phyloP scores from a whole-genome alignment of 2,113 vertebrate species.

The Piaya cayana region DNA sequence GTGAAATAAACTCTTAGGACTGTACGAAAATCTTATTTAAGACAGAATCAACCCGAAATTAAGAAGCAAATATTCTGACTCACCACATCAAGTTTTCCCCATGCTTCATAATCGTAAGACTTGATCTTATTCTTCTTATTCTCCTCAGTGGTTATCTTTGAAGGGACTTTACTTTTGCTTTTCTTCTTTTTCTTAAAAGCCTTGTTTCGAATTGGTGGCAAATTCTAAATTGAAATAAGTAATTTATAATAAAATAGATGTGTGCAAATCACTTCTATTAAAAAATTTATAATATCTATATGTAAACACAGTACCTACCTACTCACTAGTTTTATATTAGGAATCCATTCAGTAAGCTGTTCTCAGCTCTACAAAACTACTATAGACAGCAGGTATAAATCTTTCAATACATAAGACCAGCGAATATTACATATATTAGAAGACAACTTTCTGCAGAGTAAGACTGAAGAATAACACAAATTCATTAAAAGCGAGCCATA shows the following conservation, averaged over 20 bases:
- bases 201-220: constrained; percentile 91
- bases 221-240: constrained; percentile 64
- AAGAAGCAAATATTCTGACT: constrained; percentile 24
- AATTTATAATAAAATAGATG: not conserved
- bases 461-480: not conserved
- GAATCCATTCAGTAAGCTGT: not conserved
- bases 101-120: constrained; percentile 89
- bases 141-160: constrained; percentile 75
- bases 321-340: not conserved
- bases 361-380: not conserved
- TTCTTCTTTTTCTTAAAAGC: constrained; percentile 89
- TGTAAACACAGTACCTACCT: not conserved
- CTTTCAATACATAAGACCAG: not conserved
- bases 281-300: not conserved
- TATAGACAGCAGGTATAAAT: not conserved
- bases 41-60: not conserved
- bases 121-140: constrained; percentile 85
- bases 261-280: not conserved
- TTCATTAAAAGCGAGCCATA: not conserved
- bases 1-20: not conserved
- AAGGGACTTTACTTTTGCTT: constrained; percentile 72
- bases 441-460: not conserved
- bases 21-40: not conserved
- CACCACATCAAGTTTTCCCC: constrained; percentile 97
- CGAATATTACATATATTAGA: not conserved